Evolutionary conservation across 2,113 vertebrate genomes (phyloP).

Genomic region (Seriola aureovittata): DNA sequence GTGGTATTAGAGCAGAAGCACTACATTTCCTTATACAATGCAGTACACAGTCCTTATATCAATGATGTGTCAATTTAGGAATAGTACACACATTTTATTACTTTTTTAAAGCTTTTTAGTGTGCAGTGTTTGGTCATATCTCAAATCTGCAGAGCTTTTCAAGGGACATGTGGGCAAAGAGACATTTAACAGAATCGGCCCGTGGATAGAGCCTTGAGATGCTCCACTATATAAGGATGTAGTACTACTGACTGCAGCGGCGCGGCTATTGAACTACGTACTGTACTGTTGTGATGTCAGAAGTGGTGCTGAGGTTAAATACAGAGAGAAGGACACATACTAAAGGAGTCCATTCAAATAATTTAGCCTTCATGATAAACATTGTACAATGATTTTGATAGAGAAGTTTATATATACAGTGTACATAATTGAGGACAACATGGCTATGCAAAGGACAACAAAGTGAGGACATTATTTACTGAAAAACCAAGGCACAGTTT

Average conservation of each 20-base stretch:
- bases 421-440: not conserved
- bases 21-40: not conserved
- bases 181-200: conserved; percentile 4
- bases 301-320: conserved; percentile 1
- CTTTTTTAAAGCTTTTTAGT: not conserved
- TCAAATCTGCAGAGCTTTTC: conserved; percentile 5
- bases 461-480: not conserved
- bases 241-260: conserved; percentile 6
- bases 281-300: conserved; percentile 13
- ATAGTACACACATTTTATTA: not conserved
- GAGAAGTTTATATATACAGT: not conserved
- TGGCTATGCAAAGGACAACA: not conserved
- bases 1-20: not conserved
- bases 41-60: not conserved
- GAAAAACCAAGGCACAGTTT: not conserved
- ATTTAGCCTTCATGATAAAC: not conserved
- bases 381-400: not conserved
- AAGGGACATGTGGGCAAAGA: not conserved
- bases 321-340: not conserved
- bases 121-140: not conserved
- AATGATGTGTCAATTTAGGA: not conserved
- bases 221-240: conserved; percentile 1
- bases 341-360: not conserved
- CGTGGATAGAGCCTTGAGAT: conserved; percentile 40
- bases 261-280: not conserved